Evolutionary conservation across 2,888 invertebrate species (phyloP), one percentile per base, ranked within the genome.

Genomic region (Marasmarcha lunaedactyla): DNA sequence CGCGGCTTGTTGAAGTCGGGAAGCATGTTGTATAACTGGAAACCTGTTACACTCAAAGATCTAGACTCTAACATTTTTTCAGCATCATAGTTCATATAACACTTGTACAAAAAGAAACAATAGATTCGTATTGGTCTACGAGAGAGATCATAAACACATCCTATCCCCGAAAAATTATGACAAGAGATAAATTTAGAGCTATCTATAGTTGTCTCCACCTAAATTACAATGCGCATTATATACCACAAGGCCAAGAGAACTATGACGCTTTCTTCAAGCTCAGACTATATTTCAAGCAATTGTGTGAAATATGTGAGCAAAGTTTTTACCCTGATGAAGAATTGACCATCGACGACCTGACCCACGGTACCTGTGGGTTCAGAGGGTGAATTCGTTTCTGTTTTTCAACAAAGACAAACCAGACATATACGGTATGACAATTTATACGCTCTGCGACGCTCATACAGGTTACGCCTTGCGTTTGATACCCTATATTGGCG

Each of bases 331-430:
- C 49, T 12, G 36, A n/a, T n/a, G 47, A 48, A 42, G 30, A 36
- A 9, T 20, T 46, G 34, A 45, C 44, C 12, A 45, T 43, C 4
- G 43, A 44, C 37, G 44, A 48, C 33, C n/a, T n/a, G n/a, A n/a
- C n/a, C n/a, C n/a, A n/a, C n/a, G 49, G 51, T 9, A 51, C 45
- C 9, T 48, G 47, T 45, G 46, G 45, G 1, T 49, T 49, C 36
- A 43, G 46, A 38, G 49, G 46, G 26, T 27, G 42, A 33, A 37
- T n/a, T n/a, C n/a, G n/a, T n/a, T n/a, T n/a, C n/a, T 43, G 15
- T 40, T 42, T 25, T 46, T 36, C 25, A 49, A 47, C 14, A 49
- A 51, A 42, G 46, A 48, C 33, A 48, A 49, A 33, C 47, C 49
- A 6, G 43, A 49, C 35, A 46, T 48, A 39, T 46, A 46, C 14